These are phyloP conservation scores for Grammatotria lemairii DNA, from an alignment of 2,113 vertebrate species.

Conservation along the genomic window DNA sequence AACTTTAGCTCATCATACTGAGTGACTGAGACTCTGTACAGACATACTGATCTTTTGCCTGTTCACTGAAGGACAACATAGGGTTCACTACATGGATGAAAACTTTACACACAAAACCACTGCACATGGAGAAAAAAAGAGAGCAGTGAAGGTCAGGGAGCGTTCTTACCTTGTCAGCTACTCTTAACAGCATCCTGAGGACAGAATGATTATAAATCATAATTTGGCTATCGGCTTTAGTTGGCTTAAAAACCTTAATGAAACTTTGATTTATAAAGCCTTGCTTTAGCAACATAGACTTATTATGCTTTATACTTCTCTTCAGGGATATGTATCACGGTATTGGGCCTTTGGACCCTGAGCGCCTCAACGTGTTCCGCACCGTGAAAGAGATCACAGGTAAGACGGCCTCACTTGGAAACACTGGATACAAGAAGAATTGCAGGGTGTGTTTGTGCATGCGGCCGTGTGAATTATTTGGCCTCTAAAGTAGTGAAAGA, in stretches of 20 bases:
- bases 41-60: background rate
- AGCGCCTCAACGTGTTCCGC: constrained; percentile 88
- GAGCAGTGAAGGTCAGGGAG: background rate
- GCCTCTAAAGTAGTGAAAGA: background rate
- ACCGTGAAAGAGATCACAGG: constrained; percentile 97
- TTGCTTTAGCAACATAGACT: background rate
- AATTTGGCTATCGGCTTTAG: background rate
- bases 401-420: constrained; percentile 53
- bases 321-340: constrained; percentile 91
- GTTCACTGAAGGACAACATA: background rate
- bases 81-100: background rate
- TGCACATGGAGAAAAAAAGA: background rate
- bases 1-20: background rate
- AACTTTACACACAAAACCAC: background rate
- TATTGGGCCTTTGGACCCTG: constrained; percentile 88
- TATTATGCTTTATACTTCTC: background rate
- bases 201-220: background rate
- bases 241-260: background rate
- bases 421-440: background rate
- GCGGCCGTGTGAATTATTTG: background rate
- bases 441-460: background rate
- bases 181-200: background rate
- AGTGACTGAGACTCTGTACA: background rate
- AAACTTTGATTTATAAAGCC: background rate
- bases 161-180: background rate